phyloP scores from a whole-genome alignment of 2,888 invertebrate genomes.

The Tinea trinotella region DNA sequence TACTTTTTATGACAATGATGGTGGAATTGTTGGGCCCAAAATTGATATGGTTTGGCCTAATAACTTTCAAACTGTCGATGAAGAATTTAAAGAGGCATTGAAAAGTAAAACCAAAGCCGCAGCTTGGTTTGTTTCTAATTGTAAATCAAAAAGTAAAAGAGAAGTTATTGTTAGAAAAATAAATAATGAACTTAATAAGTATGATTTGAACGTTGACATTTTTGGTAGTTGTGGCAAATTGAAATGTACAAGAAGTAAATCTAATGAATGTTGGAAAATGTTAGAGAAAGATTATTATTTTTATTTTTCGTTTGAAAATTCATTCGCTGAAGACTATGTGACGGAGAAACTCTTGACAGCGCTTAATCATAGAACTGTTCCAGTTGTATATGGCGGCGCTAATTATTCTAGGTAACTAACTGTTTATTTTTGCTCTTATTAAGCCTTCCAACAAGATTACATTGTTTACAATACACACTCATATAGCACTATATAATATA shows the following conservation, averaged over 20 bases:
- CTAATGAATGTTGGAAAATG: constrained; percentile 31
- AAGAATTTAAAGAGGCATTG: constrained; percentile 31
- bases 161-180: not conserved
- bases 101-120: constrained; percentile 35
- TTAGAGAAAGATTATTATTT: constrained; percentile 47
- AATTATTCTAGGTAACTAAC: constrained; percentile 70
- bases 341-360: constrained; percentile 48
- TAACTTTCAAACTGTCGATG: constrained; percentile 12
- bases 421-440: too few relatives aligned
- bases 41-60: constrained; percentile 20
- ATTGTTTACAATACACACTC: too few relatives aligned
- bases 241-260: constrained; percentile 30
- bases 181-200: constrained; percentile 7
- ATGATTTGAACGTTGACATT: constrained; percentile 4
- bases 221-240: constrained; percentile 35
- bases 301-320: constrained; percentile 43
- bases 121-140: constrained; percentile 46
- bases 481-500: too few relatives aligned
- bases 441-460: too few relatives aligned
- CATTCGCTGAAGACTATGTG: constrained; percentile 45
- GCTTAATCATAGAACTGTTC: constrained; percentile 72
- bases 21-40: constrained; percentile 27
- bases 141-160: not conserved
- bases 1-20: constrained; percentile 39
- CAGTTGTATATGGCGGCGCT: constrained; percentile 76